phyloP scores from a whole-genome alignment of 2,113 vertebrate species.

The Chionis minor region DNA sequence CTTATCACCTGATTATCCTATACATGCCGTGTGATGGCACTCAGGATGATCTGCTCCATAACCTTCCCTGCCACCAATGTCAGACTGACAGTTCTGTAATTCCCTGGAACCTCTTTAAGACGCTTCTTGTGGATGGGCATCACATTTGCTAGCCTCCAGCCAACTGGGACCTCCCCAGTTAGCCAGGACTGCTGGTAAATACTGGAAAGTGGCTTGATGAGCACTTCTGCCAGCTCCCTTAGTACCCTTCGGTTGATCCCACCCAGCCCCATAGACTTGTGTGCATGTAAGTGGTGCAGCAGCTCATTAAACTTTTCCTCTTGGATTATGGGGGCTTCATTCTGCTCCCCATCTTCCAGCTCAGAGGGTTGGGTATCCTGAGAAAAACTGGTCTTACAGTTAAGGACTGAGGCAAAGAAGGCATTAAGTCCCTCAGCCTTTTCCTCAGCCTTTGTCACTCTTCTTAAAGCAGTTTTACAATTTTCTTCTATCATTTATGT shows the following conservation, averaged over 20 bases:
- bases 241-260: not conserved
- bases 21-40: fast-evolving
- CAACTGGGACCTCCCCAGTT: fast-evolving
- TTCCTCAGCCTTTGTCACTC: not conserved
- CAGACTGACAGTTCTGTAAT: not conserved
- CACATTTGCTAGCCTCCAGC: not conserved
- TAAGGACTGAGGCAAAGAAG: not conserved
- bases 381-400: not conserved
- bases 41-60: not conserved
- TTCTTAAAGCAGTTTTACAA: not conserved
- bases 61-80: fast-evolving
- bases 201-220: not conserved
- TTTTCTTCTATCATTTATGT: not conserved
- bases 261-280: not conserved
- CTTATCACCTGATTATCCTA: not conserved
- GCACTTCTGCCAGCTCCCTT: not conserved
- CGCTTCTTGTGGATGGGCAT: too few relatives aligned
- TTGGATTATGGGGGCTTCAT: not conserved
- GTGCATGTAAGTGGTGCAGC: not conserved
- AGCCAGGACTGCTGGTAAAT: not conserved
- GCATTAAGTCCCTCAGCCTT: not conserved
- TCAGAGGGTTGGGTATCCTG: not conserved
- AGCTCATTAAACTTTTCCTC: not conserved
- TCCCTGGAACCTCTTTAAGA: fast-evolving
- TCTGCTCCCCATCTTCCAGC: not conserved